A percentile compares a stretch with the other conserved stretches of the same genome.
phyloP scores from a whole-genome alignment of 2,113 vertebrate genomes.

The Pachycephala philippinensis region DNA sequence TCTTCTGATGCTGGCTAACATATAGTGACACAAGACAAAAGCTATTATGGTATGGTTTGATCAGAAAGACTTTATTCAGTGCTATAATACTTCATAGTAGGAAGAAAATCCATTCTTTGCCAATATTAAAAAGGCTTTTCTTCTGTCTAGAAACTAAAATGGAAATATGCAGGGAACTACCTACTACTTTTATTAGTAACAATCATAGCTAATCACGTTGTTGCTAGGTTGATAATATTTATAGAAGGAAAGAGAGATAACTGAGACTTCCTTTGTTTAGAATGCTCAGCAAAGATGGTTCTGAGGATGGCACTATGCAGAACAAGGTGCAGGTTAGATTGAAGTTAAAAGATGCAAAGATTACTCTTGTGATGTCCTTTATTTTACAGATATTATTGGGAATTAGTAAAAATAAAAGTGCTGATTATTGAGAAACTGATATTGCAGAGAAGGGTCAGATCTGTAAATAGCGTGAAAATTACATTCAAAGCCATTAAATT shows the following conservation, averaged over 20 bases:
- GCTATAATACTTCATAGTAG: constrained; percentile 40
- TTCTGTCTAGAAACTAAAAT: constrained; percentile 27
- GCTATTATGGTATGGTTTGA: constrained; percentile 71
- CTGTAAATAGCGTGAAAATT: constrained; percentile 56
- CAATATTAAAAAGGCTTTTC: constrained; percentile 11
- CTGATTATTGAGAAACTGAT: constrained; percentile 49
- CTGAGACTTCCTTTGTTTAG: constrained; percentile 26
- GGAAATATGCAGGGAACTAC: constrained; percentile 45
- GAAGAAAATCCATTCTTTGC: constrained; percentile 49
- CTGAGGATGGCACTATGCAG: not conserved
- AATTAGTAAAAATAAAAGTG: constrained; percentile 51
- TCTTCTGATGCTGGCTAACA: constrained; percentile 72
- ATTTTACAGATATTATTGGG: constrained; percentile 39
- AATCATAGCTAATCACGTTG: constrained; percentile 35
- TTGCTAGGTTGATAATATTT: constrained; percentile 52
- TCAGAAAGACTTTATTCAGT: constrained; percentile 64
- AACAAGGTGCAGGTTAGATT: not conserved
- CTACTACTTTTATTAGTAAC: constrained; percentile 48
- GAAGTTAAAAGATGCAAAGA: constrained; percentile 7
- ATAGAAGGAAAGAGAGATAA: constrained; percentile 22
- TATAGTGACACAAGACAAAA: constrained; percentile 73
- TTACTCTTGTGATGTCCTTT: constrained; percentile 4
- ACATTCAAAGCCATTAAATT: constrained; percentile 52
- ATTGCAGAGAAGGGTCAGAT: constrained; percentile 34
- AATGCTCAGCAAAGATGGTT: not conserved